Percentiles rank a stretch among this genome's conserved stretches.
Conservation (phyloP, 2,888 invertebrate species). For the Polyommatus icarus region DNA sequence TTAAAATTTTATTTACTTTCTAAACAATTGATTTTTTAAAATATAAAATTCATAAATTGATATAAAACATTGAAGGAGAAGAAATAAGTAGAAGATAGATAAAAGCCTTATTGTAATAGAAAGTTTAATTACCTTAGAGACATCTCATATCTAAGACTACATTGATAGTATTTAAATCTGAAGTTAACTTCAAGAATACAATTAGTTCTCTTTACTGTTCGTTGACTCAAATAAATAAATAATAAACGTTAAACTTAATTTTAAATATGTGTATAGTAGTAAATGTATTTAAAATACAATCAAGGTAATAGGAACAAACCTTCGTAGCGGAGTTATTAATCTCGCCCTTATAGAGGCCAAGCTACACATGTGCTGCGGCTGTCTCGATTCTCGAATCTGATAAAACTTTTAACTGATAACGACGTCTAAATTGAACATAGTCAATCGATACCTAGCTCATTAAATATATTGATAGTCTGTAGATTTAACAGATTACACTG, state of each 20-base stretch:
- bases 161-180: not conserved
- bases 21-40: no score
- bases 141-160: not conserved
- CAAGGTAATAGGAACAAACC: not conserved
- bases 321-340: conserved; percentile 1
- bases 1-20: no score
- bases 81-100: not conserved
- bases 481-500: not conserved
- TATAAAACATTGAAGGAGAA: no score
- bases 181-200: no score
- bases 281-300: not conserved
- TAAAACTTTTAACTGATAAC: not conserved
- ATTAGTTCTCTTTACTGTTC: no score
- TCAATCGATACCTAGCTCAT: not conserved
- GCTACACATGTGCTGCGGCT: not conserved
- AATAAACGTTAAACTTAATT: not conserved
- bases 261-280: not conserved
- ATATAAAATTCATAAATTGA: no score
- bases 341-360: conserved; percentile 13
- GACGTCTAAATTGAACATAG: not conserved
- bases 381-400: not conserved
- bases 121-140: not conserved
- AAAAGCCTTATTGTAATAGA: not conserved
- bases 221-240: not conserved
- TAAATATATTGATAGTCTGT: not conserved